A percentile compares a stretch with the other conserved stretches of the same genome.
Conservation (phyloP, 2,797 vertebrate genomes). For the Emydoidea blandingii region DNA sequence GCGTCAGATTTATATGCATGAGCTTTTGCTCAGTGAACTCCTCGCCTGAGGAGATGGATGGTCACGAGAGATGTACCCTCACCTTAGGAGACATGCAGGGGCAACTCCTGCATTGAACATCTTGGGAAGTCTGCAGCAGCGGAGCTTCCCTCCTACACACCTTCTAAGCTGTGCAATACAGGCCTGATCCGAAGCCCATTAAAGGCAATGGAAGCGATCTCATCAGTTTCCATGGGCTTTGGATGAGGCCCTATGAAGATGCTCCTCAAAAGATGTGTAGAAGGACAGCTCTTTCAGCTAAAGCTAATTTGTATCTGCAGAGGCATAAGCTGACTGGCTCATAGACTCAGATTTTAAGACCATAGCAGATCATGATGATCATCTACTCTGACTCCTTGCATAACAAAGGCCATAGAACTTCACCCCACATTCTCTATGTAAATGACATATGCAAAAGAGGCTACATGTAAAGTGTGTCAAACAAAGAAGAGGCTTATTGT, state of each 20-base stretch:
- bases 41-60: background rate
- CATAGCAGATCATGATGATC: too few species aligned
- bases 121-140: too few species aligned
- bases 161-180: background rate
- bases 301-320: too few species aligned
- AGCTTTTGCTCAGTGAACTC: background rate
- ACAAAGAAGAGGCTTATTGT: background rate
- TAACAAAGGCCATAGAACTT: too few species aligned
- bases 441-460: background rate
- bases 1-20: fast-evolving
- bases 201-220: background rate
- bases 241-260: too few species aligned
- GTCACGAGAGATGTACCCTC: background rate
- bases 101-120: too few species aligned
- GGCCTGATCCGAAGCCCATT: background rate
- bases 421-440: too few species aligned
- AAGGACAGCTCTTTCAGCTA: too few species aligned
- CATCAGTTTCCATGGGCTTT: background rate
- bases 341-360: too few species aligned
- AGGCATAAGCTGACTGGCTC: too few species aligned
- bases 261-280: too few species aligned
- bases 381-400: too few species aligned
- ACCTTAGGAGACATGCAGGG: background rate
- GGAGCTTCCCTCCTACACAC: background rate
- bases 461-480: background rate